phyloP scores from a whole-genome alignment of 2,797 vertebrate species.

The Tokudaia tokunoshimensis region DNA sequence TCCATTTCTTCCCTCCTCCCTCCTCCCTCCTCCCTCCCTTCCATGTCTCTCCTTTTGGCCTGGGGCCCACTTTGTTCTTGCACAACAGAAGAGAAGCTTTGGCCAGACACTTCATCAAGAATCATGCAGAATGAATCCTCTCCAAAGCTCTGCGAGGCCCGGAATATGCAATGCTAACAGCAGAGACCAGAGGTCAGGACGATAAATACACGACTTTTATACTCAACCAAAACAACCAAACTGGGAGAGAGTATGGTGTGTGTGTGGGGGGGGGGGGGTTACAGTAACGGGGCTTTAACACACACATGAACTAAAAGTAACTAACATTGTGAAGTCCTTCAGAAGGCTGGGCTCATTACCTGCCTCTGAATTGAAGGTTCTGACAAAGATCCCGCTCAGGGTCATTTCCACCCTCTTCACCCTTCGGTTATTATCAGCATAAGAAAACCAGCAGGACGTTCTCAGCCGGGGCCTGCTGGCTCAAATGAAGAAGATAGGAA shows the following conservation, averaged over 20 bases:
- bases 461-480: background rate
- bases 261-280: background rate
- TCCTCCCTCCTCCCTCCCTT: background rate
- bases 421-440: background rate
- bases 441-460: background rate
- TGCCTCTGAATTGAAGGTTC: background rate
- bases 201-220: background rate
- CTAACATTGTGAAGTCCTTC: background rate
- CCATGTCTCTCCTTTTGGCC: background rate
- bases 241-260: background rate
- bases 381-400: background rate
- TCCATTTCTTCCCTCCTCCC: background rate
- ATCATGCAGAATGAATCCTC: background rate
- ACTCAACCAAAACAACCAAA: conserved; percentile 19
- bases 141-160: background rate
- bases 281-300: background rate
- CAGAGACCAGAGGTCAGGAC: background rate
- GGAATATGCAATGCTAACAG: background rate
- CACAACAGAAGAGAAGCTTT: background rate
- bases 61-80: background rate
- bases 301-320: conserved; percentile 26
- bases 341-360: background rate
- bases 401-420: background rate
- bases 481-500: background rate
- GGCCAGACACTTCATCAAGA: background rate